Base-by-base conservation (phyloP, 1,140 invertebrate genomes). In the Hormaphis cornu region DNA sequence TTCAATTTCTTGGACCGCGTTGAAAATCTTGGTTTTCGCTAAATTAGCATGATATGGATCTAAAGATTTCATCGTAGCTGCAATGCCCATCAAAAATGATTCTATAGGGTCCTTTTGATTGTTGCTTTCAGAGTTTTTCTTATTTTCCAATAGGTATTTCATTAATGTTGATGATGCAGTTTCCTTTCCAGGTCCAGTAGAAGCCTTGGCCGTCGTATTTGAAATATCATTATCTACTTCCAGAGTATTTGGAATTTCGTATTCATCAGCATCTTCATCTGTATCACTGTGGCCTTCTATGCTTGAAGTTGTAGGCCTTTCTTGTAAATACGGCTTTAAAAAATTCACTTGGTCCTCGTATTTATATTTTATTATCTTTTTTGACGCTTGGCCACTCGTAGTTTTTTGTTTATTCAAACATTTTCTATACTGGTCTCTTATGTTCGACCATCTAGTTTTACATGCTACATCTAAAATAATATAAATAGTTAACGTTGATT, bases 61-160 rank as follows among this genome's bases (percentile, higher is more conserved):
- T n/a, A 53, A 53, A 16, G 24, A 16, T 26, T 30, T 53, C 22
- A 53, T 53, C 9, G 50, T 53, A 30, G 22, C 50, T 26, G 24
- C 24, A 28, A 53, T 53, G 1, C 14, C 50, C 50, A 53, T 53
- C 4, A 53, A 53, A 53, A 53, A 53, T 53, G 50, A 7, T 8
- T 40, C 37, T 40, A 40, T 40, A 14, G 24, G 50, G 10, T 53
- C 26, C 16, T 53, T 53, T 52, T 24, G 14, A 18, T 10, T 18
- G 16, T 12, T 30, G 28, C 3, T 30, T 53, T 53, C 26, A 26
- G 24, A 28, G 16, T 14, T 12, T 53, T 53, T 2, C 26, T 14
- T 53, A 28, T 53, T 53, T 53, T 53, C 50, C 28, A 53, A 53
- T 28, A 53, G 16, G 24, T 53, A 26, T n/a, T 30, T 53, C 50